phyloP scores from a whole-genome alignment of 2,113 vertebrate genomes.

The Ctenodactylus gundi region DNA sequence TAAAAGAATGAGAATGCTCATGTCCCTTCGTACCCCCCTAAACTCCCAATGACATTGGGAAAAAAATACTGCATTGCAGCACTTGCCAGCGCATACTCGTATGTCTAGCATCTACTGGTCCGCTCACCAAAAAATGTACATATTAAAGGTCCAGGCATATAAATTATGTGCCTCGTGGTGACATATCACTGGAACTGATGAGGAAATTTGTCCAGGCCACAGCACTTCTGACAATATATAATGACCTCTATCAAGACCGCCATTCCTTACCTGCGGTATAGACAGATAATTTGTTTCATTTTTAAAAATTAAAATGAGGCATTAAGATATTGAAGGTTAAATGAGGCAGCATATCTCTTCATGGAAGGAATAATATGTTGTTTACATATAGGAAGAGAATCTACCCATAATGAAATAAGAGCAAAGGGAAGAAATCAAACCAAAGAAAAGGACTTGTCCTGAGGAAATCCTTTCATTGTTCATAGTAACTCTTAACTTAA shows the following conservation, averaged over 20 bases:
- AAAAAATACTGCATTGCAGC: conserved; percentile 89
- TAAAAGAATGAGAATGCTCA: conserved; percentile 40
- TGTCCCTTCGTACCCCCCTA: conserved; percentile 61
- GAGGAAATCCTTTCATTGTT: conserved; percentile 55
- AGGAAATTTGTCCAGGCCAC: conserved; percentile 75
- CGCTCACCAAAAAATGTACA: conserved; percentile 79
- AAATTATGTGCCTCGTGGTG: conserved; percentile 76
- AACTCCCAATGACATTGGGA: conserved; percentile 85
- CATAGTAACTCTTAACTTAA: conserved; percentile 58
- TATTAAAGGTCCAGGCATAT: conserved; percentile 76
- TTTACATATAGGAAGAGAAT: conserved; percentile 45
- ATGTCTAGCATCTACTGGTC: conserved; percentile 79
- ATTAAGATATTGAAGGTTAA: conserved; percentile 49
- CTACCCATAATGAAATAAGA: not conserved
- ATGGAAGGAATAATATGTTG: conserved; percentile 39
- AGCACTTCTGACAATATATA: conserved; percentile 48
- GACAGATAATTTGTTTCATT: conserved; percentile 33
- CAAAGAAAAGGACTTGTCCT: conserved; percentile 44
- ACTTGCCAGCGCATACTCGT: conserved; percentile 80
- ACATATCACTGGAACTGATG: conserved; percentile 71
- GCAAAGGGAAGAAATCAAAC: conserved; percentile 55
- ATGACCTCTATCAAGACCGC: conserved; percentile 64
- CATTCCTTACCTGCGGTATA: conserved; percentile 64
- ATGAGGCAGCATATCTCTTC: conserved; percentile 46
- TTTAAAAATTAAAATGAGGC: conserved; percentile 47